Conservation (phyloP, 2,797 vertebrate genomes). For the Brachymystax lenok region DNA sequence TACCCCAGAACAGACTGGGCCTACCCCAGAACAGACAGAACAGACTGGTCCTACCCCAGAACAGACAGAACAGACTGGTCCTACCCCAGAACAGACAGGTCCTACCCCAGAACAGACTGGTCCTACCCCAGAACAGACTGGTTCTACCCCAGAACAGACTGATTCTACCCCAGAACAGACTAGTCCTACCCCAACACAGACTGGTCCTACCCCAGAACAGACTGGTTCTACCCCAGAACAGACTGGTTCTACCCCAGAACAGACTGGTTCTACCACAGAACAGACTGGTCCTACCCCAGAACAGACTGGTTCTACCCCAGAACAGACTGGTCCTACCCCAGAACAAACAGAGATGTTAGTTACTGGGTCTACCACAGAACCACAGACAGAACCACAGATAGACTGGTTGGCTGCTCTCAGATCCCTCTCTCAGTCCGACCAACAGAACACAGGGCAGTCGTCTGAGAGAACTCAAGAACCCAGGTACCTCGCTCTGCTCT, state of each 20-base stretch:
- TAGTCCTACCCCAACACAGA: neutral
- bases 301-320: neutral
- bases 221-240: neutral
- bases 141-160: too few relatives aligned
- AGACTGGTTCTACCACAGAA: neutral
- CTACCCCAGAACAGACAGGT: too few relatives aligned
- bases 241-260: constrained; percentile 5
- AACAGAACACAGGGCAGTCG: constrained; percentile 46
- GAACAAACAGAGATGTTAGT: neutral
- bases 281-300: constrained; percentile 13
- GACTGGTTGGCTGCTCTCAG: constrained; percentile 70
- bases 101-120: too few relatives aligned
- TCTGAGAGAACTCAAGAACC: constrained; percentile 28
- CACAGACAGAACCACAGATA: constrained; percentile 31
- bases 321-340: constrained; percentile 34
- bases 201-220: neutral
- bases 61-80: too few relatives aligned
- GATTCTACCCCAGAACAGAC: too few relatives aligned
- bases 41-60: too few relatives aligned
- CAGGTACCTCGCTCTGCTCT: constrained; percentile 64
- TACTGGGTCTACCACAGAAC: neutral
- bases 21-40: too few relatives aligned
- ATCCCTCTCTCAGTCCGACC: constrained; percentile 60
- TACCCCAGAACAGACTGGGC: too few relatives aligned
- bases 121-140: too few relatives aligned